A percentile compares a stretch with the other conserved stretches of the same genome.
Evolutionary conservation across 1,140 invertebrate species (phyloP).

Genomic region (Drosophila murphyi): DNA sequence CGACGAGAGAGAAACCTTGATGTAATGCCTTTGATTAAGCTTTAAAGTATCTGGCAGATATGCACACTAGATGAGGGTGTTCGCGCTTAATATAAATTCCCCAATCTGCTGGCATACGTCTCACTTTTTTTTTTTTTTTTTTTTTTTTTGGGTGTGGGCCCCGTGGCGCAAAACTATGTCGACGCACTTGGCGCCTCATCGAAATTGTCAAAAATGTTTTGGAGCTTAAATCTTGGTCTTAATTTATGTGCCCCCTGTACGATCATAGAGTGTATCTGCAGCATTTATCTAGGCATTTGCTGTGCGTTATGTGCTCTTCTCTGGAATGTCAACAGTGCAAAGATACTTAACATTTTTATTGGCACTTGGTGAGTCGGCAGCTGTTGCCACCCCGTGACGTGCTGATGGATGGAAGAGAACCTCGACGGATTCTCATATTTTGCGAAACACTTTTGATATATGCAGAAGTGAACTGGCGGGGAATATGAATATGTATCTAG

Average conservation of each 20-base stretch:
- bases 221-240: constrained; percentile 52
- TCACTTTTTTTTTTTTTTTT: neutral
- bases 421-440: constrained; percentile 63
- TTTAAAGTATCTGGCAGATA: constrained; percentile 50
- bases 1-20: constrained; percentile 22
- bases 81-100: constrained; percentile 30
- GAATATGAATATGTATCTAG: constrained; percentile 60
- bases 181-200: constrained; percentile 55
- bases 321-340: constrained; percentile 73
- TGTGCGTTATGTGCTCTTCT: constrained; percentile 36
- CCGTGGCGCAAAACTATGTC: constrained; percentile 45
- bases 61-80: neutral
- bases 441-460: constrained; percentile 20
- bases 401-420: constrained; percentile 67
- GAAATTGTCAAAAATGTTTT: constrained; percentile 65
- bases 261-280: constrained; percentile 38
- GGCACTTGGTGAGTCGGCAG: constrained; percentile 77
- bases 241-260: constrained; percentile 55
- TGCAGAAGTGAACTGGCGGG: neutral
- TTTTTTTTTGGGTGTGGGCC: neutral
- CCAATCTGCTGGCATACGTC: neutral
- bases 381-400: constrained; percentile 72
- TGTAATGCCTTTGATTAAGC: constrained; percentile 40
- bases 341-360: constrained; percentile 84
- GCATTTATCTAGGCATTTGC: constrained; percentile 65